Base-by-base conservation (phyloP, 2,888 invertebrate genomes). In the Tinea semifulvella region DNA sequence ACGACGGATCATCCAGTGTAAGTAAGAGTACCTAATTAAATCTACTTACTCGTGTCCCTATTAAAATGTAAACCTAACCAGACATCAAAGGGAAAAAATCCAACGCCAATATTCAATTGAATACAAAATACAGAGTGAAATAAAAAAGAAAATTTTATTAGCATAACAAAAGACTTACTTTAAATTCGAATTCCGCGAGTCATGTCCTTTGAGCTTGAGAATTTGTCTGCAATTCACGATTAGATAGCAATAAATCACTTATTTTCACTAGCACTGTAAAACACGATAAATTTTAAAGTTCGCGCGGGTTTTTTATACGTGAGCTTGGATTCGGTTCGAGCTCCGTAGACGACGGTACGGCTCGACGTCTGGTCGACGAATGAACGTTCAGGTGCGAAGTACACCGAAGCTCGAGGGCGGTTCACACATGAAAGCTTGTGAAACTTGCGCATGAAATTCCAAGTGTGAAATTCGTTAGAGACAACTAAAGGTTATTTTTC, bases 141-240 rank as follows among this genome's bases (percentile, higher is more conserved):
- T 11, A 57, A 57, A 57, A 57, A 58, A 55, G 59, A 56, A 52
- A 53, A 56, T 53, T 48, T 52, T 52, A 58, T 58, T 58, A 55
- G 52, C 54, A 65, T 57, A 61, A 53, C 54, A 66, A 56, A 59
- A 59, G 60, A 60, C 73, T 75, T 61, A 75, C 73, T 54, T 60
- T 58, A n/a, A n/a, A 60, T 58, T 51, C 51, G 56, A 60, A 63
- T 67, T 61, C 65, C 68, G 63, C 58, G 56, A 56, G 62, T 56
- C 51, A 47, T 55, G 50, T 56, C 55, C 55, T 50, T 53, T 49
- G 54, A 48, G 50, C n/a, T n/a, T n/a, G 48, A 52, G 18, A 36
- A 36, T 36, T n/a, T 3, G 7, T 18, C 16, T 18, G 18, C 18
- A 36, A 18, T 8, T 36, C 36, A 36, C 36, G 16, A 36, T n/a